These are phyloP conservation scores for Chunga burmeisteri DNA, from an alignment of 2,113 vertebrate species.

Conservation along the genomic window DNA sequence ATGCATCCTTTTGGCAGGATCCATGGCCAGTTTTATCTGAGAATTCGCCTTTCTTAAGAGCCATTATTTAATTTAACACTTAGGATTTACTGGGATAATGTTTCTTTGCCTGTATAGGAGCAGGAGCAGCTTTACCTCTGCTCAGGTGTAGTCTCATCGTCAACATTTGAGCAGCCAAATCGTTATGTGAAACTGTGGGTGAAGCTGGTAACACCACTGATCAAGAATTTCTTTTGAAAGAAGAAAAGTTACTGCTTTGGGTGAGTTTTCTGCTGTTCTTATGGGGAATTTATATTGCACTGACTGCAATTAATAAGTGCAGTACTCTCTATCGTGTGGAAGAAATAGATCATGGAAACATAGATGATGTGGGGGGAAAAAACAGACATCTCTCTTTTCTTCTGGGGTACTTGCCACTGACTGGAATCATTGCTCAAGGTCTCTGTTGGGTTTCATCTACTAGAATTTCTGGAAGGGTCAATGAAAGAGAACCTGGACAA, in stretches of 20 bases:
- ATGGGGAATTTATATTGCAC: background rate
- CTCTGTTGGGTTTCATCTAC: background rate
- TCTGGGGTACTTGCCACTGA: background rate
- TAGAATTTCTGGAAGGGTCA: background rate
- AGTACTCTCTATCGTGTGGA: background rate
- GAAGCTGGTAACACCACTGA: slow-evolving; percentile 91
- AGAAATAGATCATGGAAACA: background rate
- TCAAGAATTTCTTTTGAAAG: slow-evolving; percentile 96
- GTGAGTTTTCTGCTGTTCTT: background rate
- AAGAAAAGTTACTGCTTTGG: background rate
- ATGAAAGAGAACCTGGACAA: background rate
- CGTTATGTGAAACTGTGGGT: slow-evolving; percentile 95
- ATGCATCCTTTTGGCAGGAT: background rate
- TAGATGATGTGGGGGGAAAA: background rate
- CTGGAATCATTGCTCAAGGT: background rate
- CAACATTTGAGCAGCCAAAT: slow-evolving; percentile 88
- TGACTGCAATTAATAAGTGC: background rate
- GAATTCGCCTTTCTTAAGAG: background rate
- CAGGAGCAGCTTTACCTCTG: slow-evolving; percentile 86
- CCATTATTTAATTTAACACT: background rate
- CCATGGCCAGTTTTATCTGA: background rate
- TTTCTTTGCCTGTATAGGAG: slow-evolving; percentile 76
- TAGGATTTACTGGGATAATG: background rate
- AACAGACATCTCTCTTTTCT: background rate
- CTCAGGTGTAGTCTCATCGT: slow-evolving; percentile 80